Evolutionary conservation across 1,140 invertebrate genomes (phyloP), one percentile per base, ranked within the genome.

Genomic region (Apocrypta bakeri): DNA sequence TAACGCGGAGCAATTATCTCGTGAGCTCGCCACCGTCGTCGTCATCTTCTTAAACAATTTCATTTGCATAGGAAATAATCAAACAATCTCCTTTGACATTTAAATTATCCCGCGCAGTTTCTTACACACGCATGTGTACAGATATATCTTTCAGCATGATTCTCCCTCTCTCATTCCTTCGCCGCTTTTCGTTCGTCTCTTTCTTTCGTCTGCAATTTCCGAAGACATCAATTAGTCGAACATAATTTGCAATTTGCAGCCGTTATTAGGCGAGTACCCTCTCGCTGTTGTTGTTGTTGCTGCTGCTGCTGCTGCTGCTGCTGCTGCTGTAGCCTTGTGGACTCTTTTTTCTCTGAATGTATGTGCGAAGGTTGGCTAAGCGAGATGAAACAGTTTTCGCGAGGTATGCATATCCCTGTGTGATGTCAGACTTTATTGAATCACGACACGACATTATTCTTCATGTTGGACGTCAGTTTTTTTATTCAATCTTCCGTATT

Each of bases 31-130:
- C 21, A 24, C n/a, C n/a, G 17, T 2, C 24, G 0, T 72, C 72
- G 72, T 29, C 25, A 9, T 87, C 87, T 79, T 87, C 89, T 90
- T 90, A 90, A 91, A 91, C 88, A 91, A 91, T 91, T 90, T 87
- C 90, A 91, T 91, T 91, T 90, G 89, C 90, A 91, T 91, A 85
- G 88, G 90, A 91, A 91, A 91, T 91, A 91, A 90, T 90, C 88
- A 91, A 90, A 91, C 90, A 90, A 90, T 90, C 89, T 85, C 86
- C 90, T 91, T 91, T 91, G 90, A 91, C 87, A 91, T 91, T 91
- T 88, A 91, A 91, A 91, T 91, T 87, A 85, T 82, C 69, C 84
- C 85, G 80, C 82, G 83, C 84, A 1, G 21, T 33, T 27, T 31
- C 33, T 42, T 68, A 72, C 14, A 64, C 64, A 37, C 24, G 25